Evolutionary conservation across 1,140 invertebrate genomes (phyloP).

Genomic region (Trichoplusia ni): DNA sequence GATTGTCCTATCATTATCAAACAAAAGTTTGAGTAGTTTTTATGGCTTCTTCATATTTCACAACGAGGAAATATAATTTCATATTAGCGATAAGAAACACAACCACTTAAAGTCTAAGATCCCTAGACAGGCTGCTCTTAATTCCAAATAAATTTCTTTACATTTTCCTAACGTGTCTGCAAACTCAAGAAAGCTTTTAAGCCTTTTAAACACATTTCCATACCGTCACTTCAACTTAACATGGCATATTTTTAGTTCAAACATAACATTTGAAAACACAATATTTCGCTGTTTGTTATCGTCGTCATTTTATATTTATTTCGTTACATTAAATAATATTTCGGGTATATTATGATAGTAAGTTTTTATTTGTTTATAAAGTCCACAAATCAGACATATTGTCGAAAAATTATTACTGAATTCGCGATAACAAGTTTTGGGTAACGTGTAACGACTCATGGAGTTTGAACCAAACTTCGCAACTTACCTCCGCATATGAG

Average conservation of each 20-base stretch:
- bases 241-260: background rate
- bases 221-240: constrained; percentile 7
- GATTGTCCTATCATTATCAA: no score
- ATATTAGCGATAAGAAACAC: background rate
- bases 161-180: constrained; percentile 25
- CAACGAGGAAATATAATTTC: background rate
- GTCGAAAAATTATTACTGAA: background rate
- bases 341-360: background rate
- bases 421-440: background rate
- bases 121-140: constrained; percentile 6
- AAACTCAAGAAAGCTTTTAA: constrained; percentile 31
- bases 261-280: background rate
- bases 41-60: no score
- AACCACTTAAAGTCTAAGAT: background rate
- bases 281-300: background rate
- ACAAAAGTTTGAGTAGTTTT: no score
- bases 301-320: background rate
- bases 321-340: no score
- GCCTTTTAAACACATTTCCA: constrained; percentile 27
- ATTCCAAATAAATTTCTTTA: constrained; percentile 24
- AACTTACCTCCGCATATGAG: constrained; percentile 77
- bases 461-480: constrained; percentile 36
- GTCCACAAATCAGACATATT: constrained; percentile 19
- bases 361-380: constrained; percentile 13
- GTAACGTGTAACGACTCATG: constrained; percentile 41